Conservation (phyloP, 1,140 invertebrate genomes). For the Drosophila ficusphila region DNA sequence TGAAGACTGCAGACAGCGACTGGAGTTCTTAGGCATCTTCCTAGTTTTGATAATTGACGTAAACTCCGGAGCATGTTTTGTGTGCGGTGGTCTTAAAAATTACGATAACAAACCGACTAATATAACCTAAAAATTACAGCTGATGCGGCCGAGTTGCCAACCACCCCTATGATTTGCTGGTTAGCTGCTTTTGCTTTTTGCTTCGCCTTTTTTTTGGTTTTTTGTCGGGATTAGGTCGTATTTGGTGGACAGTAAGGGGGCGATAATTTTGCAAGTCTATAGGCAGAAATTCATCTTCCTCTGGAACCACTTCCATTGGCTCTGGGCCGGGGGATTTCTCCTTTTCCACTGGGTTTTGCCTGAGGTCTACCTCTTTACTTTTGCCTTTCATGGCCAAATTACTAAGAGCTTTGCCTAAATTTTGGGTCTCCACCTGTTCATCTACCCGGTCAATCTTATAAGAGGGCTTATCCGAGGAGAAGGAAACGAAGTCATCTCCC, state of each 20-base stretch:
- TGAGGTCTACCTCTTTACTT: background rate
- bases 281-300: conserved; percentile 58
- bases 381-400: conserved; percentile 42
- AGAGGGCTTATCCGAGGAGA: background rate
- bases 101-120: conserved; percentile 60
- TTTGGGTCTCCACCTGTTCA: conserved; percentile 39
- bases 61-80: conserved; percentile 57
- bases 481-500: conserved; percentile 60
- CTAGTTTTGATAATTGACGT: conserved; percentile 42
- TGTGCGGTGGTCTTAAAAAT: conserved; percentile 47
- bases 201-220: conserved; percentile 69
- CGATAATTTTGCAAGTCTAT: conserved; percentile 38
- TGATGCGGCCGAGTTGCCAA: conserved; percentile 61
- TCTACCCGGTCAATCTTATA: conserved; percentile 29
- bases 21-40: background rate
- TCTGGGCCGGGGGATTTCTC: background rate
- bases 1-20: conserved; percentile 2
- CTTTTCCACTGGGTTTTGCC: background rate
- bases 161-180: conserved; percentile 25
- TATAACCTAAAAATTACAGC: conserved; percentile 70
- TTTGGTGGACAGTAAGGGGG: conserved; percentile 55
- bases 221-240: conserved; percentile 64
- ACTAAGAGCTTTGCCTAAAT: conserved; percentile 42
- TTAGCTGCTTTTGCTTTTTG: conserved; percentile 45
- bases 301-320: conserved; percentile 33